Base-by-base conservation (phyloP, 2,113 vertebrate genomes). In the Malurus melanocephalus region DNA sequence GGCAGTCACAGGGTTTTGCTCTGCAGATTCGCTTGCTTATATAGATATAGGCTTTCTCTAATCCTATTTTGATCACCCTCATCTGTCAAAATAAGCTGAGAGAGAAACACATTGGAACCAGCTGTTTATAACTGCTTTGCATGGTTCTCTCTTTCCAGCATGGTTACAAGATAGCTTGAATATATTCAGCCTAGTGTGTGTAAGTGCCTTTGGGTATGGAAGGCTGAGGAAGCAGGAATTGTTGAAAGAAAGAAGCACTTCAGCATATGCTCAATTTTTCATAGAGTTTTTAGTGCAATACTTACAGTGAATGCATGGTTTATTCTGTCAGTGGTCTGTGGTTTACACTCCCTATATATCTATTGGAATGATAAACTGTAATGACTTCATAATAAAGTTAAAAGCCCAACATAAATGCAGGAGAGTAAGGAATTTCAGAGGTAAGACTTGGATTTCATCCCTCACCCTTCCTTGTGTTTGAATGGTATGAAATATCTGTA, bases 321-420 rank as follows among this genome's bases (percentile, higher is more conserved):
- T 95, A 90, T 55, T 73, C 78, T 64, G 48, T 60, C 95, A 94
- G 38, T 46, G 88, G 43, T 55, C 88, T 93, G 91, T 93, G 57
- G 65, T 82, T 96, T 93, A 93, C 77, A 45, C 48, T 94, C 75
- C 85, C 88, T 74, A 9, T 56, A 42, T 64, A 74, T 55, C 88
- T 91, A 55, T 40, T 80, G 73, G 73, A 68, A 81, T 84, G 78
- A 78, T 90, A 90, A 94, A 94, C 55, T 92, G 56, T 88, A 91
- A 91, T 94, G 92, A 82, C 65, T 87, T 59, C 69, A 52, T 77
- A 85, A 93, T 88, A 88, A 91, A 94, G 79, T 91, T 91, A 94
- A 95, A 96, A 94, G 55, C 27, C 56, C 67, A 91, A 64, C 30
- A 87, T 49, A 86, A 51, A 24, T 35, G 40, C 40, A 94, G 49